A percentile compares a stretch with the other conserved stretches of the same genome.
Conservation (phyloP, 2,888 invertebrate genomes). For the Zonitis immaculata region DNA sequence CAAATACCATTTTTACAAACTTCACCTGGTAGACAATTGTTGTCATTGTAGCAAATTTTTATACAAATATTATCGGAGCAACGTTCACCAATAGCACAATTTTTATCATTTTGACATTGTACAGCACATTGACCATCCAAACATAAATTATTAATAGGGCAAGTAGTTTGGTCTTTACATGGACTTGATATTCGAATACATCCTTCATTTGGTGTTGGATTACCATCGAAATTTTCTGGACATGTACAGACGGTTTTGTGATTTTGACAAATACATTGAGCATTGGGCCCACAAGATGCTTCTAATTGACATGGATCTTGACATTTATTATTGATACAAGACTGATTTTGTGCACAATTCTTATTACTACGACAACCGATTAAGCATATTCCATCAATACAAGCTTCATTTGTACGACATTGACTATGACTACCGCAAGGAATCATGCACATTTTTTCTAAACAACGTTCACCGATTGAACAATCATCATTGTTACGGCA, state of each 20-base stretch:
- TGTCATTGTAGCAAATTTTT: constrained; percentile 84
- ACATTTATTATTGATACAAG: constrained; percentile 82
- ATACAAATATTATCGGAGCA: constrained; percentile 74
- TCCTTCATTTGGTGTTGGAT: constrained; percentile 82
- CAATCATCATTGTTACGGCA: constrained; percentile 76
- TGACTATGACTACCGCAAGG: constrained; percentile 78
- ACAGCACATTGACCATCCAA: constrained; percentile 72
- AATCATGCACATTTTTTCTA: constrained; percentile 72
- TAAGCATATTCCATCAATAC: constrained; percentile 71
- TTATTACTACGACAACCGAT: constrained; percentile 81
- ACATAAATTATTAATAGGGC: constrained; percentile 73
- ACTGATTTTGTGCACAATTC: constrained; percentile 70
- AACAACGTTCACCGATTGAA: constrained; percentile 71
- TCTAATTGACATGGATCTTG: constrained; percentile 74
- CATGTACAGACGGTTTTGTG: constrained; percentile 76
- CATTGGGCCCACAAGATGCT: constrained; percentile 79
- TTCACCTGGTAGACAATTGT: constrained; percentile 86
- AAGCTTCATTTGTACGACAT: constrained; percentile 75
- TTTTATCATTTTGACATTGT: constrained; percentile 66
- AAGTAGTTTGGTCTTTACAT: constrained; percentile 66
- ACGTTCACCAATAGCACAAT: constrained; percentile 80
- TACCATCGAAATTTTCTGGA: constrained; percentile 80
- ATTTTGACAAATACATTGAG: constrained; percentile 69
- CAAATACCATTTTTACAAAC: constrained; percentile 78
- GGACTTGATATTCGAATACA: constrained; percentile 75